Evolutionary conservation across 2,797 vertebrate species (phyloP).

Genomic region (Lerista edwardsae): DNA sequence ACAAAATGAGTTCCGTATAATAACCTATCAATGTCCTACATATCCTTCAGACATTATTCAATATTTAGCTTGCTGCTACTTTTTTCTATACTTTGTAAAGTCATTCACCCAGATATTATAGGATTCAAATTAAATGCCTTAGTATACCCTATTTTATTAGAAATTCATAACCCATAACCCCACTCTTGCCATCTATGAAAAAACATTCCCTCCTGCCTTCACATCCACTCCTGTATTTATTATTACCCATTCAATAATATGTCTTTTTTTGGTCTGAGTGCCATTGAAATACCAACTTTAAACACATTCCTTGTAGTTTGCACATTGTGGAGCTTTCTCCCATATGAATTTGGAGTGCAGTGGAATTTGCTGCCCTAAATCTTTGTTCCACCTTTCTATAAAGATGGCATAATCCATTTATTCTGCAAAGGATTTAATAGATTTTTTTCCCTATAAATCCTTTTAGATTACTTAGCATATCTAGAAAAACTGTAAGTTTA

Average conservation of each 20-base stretch:
- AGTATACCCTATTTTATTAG: too few relatives aligned
- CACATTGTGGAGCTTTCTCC: neutral
- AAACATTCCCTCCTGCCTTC: neutral
- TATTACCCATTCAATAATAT: neutral
- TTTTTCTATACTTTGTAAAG: too few relatives aligned
- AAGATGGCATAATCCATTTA: neutral
- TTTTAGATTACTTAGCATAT: neutral
- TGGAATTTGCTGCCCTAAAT: neutral
- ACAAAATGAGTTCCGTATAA: neutral
- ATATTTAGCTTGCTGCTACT: neutral
- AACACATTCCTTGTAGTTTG: neutral
- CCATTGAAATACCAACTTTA: neutral
- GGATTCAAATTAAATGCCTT: too few relatives aligned
- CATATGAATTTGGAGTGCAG: slow-evolving; percentile 1
- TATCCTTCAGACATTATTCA: neutral
- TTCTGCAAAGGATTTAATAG: neutral
- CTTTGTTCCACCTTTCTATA: neutral
- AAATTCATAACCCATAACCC: neutral
- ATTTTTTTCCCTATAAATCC: neutral
- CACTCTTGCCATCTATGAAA: neutral
- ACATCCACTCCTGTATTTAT: neutral
- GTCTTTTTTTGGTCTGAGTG: neutral
- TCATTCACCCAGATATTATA: neutral
- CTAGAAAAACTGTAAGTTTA: neutral
- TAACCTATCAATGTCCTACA: neutral